Evolutionary conservation across 2,797 vertebrate species (phyloP).

Genomic region (Cyprinella venusta): DNA sequence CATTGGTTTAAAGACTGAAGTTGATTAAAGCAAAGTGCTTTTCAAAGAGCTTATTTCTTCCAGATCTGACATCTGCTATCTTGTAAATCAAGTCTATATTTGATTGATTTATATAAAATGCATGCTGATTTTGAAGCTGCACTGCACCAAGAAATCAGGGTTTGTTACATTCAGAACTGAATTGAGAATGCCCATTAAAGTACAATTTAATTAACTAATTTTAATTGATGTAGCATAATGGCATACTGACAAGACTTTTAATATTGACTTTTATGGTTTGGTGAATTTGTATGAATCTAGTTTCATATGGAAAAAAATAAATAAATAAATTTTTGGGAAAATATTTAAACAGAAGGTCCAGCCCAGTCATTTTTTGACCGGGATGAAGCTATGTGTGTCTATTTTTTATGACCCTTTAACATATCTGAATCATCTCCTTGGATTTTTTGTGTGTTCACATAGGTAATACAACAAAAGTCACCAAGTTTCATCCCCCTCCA

Average conservation of each 20-base stretch:
- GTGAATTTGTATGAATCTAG: background rate
- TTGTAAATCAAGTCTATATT: conserved; percentile 25
- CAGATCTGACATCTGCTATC: conserved; percentile 21
- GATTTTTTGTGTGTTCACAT: too few relatives aligned
- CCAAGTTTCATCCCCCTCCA: too few relatives aligned
- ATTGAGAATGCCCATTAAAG: background rate
- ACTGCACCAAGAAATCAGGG: background rate
- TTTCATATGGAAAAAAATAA: background rate
- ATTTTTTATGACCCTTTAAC: too few relatives aligned
- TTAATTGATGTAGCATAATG: background rate
- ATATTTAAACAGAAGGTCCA: background rate
- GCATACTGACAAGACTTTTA: background rate
- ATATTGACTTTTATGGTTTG: background rate
- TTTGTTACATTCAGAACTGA: background rate
- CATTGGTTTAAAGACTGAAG: conserved; percentile 53
- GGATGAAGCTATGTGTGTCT: too few relatives aligned
- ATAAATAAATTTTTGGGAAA: background rate
- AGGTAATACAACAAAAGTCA: too few relatives aligned
- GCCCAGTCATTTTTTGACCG: background rate
- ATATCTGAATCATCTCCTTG: too few relatives aligned
- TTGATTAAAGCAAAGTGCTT: conserved; percentile 40
- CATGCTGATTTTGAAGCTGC: conserved; percentile 27
- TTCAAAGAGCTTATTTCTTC: conserved; percentile 34
- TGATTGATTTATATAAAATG: conserved; percentile 50
- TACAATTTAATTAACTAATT: background rate